phyloP scores from a whole-genome alignment of 2,888 invertebrate species.

The Saturnia pavonia region DNA sequence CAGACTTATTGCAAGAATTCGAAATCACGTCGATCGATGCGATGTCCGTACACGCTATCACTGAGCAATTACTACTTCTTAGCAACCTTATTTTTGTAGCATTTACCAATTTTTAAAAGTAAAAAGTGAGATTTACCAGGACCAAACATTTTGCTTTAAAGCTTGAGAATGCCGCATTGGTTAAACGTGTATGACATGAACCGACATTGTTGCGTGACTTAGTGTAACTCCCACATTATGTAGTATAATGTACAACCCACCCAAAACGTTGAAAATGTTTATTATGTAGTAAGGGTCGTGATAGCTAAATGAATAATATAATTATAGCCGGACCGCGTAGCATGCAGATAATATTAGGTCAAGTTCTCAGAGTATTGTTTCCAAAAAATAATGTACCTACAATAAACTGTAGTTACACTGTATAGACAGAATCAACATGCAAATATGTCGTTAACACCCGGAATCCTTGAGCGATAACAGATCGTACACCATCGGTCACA shows the following conservation, averaged over 20 bases:
- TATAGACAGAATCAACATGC: background rate
- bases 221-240: background rate
- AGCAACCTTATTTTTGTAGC: no score
- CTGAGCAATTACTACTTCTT: no score
- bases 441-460: background rate
- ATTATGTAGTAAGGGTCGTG: background rate
- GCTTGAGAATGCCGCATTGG: background rate
- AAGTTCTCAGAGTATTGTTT: slow-evolving; percentile 8
- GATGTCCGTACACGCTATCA: no score
- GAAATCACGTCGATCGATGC: no score
- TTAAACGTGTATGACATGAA: background rate
- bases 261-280: background rate
- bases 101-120: background rate
- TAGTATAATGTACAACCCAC: slow-evolving; percentile 4
- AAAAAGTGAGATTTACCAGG: background rate
- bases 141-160: background rate
- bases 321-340: background rate
- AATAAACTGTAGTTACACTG: background rate
- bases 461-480: background rate
- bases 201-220: slow-evolving; percentile 11
- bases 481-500: background rate
- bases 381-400: background rate
- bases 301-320: slow-evolving; percentile 4
- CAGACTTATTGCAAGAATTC: no score
- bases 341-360: slow-evolving; percentile 15